Conservation (phyloP, 2,888 invertebrate species). For the Dicranocentrus wangi region DNA sequence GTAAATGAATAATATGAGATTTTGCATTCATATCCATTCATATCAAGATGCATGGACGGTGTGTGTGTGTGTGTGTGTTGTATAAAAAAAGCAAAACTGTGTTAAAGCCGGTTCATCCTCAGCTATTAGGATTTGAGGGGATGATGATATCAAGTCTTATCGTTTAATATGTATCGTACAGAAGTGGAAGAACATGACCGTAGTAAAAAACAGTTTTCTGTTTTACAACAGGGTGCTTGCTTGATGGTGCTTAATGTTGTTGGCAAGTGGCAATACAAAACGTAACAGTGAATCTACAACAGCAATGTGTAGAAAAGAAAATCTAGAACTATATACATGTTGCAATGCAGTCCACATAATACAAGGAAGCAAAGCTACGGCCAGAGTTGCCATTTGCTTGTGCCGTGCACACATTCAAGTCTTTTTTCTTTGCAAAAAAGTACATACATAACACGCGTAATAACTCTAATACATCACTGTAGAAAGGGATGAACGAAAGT, state of each 20-base stretch:
- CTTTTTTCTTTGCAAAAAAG: too few species aligned
- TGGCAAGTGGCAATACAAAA: too few species aligned
- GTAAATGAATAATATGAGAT: not conserved
- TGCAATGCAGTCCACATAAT: slow-evolving; percentile 3
- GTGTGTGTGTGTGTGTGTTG: not conserved
- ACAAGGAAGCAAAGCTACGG: slow-evolving; percentile 1
- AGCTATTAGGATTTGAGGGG: slow-evolving; percentile 28
- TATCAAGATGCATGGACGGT: not conserved
- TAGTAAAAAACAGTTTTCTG: too few species aligned
- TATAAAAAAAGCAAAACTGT: not conserved
- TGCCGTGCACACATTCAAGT: not conserved
- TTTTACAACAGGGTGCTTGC: too few species aligned
- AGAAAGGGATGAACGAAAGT: too few species aligned
- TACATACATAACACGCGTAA: too few species aligned
- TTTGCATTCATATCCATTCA: not conserved
- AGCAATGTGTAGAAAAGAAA: slow-evolving; percentile 15
- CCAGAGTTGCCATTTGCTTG: not conserved
- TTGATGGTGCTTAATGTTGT: too few species aligned
- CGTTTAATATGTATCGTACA: slow-evolving; percentile 48
- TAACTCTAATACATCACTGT: too few species aligned
- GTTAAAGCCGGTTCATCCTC: slow-evolving; percentile 11
- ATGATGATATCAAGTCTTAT: slow-evolving; percentile 36
- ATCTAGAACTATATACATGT: not conserved
- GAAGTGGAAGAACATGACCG: too few species aligned
- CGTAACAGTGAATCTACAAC: not conserved